Evolutionary conservation across 2,113 vertebrate genomes (phyloP), one percentile per base, ranked within the genome.

Genomic region (Sardina pilchardus): DNA sequence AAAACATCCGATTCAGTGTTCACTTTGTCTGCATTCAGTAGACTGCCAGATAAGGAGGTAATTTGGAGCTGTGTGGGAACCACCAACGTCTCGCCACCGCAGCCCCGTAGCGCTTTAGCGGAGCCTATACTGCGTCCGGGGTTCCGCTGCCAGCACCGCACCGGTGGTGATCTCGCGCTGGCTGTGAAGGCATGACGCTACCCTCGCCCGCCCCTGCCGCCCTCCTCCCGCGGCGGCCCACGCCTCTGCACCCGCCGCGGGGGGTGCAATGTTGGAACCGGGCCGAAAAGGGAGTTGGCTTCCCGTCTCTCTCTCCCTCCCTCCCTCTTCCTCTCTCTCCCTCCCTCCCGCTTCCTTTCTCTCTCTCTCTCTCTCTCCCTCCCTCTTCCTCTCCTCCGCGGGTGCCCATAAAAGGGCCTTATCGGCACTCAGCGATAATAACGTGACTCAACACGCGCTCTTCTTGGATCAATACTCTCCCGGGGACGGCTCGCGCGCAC

Each of bases 211-310:
- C 83, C 81, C 34, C 50, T 42, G 59, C 50, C 53, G 50, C 53
- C 88, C 87, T 90, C 88, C 90, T 87, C 87, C 86, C 50, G 3
- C 50, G 17, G 50, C 50, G 14, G 50, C 50, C 50, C 16, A 53
- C 50, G 50, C 50, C 50, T 19, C 14, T 14, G 90, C 91, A 90
- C 88, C 90, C 89, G 88, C 89, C 78, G 89, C 87, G 81, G 45
- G 75, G 82, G 81, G 88, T 36, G 47, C 45, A 47, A 14, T 47
- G 47, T 88, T 95, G 94, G 94, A 94, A 47, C 82, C 21, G 39
- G 2, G 91, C 94, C 94, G 92, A 89, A 59, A 88, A 87, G 93
- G 94, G 95, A 94, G 90, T 43, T 93, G 92, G 91, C 94, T 95
- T 94, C 94, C 93, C 92, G 89, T 16, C 50, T 21, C 50, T 53